Base-by-base conservation (phyloP, 2,888 invertebrate genomes). In the Vannuccia rotundouncinata region DNA sequence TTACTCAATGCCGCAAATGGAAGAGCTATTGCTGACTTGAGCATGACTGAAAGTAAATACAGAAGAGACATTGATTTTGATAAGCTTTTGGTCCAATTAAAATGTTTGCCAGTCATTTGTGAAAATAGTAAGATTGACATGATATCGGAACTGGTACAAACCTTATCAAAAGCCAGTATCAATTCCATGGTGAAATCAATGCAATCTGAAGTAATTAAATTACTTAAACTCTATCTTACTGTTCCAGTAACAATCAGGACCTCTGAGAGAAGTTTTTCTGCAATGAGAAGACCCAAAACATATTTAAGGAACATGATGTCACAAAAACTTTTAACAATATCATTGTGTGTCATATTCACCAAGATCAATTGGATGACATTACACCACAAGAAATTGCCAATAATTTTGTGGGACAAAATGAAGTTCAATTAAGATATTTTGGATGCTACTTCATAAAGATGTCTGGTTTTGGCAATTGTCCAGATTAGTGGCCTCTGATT, bases 1-100 rank as follows among this genome's bases (percentile, higher is more conserved):
- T 66, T 66, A 66, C 66, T 66, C 66, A 27, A 66, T 66, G 66
- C 66, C 66, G 66, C 66, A 66, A 66, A 66, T 66, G 66, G 66
- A 66, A 66, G 66, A 66, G 66, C 66, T 66, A 66, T 66, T 27
- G 66, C 66, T 66, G 66, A 66, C 66, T 66, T 66, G 66, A 45
- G 45, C 45, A 45, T 45, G 45, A 45, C 17, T 45, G 45, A 45
- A 45, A 45, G 45, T 45, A 45, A 45, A 45, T 45, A 45, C 45
- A 45, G 45, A 45, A 45, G 45, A 45, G 45, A 45, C 45, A 45
- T 45, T 45, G 45, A 45, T 45, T 45, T 45, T 45, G 45, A 45
- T 45, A 45, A 45, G 45, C 45, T 45, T 45, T 45, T 45, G 45
- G 45, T 45, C 45, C 45, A 45, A 45, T 45, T 45, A 45, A 45